Conservation (phyloP, 1,140 invertebrate species). For the Nomia melanderi region DNA sequence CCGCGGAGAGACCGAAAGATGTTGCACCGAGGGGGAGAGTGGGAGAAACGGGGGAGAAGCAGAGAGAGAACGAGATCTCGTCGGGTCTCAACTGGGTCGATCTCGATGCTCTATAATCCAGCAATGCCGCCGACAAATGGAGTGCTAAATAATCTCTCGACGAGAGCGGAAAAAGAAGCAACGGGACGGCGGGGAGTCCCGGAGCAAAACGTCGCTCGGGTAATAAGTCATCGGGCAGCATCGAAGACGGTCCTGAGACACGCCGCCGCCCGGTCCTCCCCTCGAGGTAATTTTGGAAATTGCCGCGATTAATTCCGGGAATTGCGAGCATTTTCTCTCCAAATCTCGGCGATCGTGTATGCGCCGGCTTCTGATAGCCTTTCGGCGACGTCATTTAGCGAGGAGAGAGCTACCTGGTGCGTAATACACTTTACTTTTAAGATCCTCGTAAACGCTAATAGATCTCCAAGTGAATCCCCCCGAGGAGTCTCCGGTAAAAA, state of each 20-base stretch:
- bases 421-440: too few species aligned
- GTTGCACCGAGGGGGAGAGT: neutral
- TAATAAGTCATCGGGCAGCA: constrained; percentile 41
- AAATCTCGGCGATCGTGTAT: neutral
- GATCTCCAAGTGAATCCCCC: too few species aligned
- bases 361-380: neutral
- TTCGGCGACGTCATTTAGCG: too few species aligned
- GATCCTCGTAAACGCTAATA: too few species aligned
- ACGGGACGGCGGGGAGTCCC: neutral
- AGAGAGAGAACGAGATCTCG: neutral
- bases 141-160: constrained; percentile 66
- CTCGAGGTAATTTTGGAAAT: constrained; percentile 31
- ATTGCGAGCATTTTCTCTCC: constrained; percentile 35
- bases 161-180: constrained; percentile 37
- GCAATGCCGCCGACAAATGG: constrained; percentile 59
- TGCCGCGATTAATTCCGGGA: constrained; percentile 41
- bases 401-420: too few species aligned
- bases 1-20: neutral
- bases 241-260: constrained; percentile 24
- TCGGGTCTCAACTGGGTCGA: constrained; percentile 48
- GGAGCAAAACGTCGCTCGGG: constrained; percentile 25
- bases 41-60: neutral
- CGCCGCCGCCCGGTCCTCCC: constrained; percentile 18
- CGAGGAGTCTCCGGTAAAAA: too few species aligned
- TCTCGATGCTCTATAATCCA: constrained; percentile 64